Evolutionary conservation across 2,888 invertebrate genomes (phyloP), one percentile per base, ranked within the genome.

Genomic region (Holacanthella duospinosa): DNA sequence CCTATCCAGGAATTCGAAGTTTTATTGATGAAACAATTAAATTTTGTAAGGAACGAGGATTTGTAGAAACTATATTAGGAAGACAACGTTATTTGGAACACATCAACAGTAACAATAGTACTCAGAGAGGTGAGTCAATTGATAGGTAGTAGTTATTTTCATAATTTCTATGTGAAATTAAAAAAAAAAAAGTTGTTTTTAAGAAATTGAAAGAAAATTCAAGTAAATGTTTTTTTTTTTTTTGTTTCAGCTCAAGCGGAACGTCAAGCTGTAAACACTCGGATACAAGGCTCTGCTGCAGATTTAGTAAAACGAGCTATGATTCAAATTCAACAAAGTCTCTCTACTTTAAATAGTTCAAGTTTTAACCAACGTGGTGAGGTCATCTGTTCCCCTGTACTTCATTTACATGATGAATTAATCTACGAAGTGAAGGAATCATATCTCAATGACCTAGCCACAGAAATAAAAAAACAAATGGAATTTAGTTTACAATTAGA

Each of bases 401-500:
- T 97, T 27, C 94, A 96, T 77, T 81, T 99, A 74, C 97, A 99
- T 77, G 97, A 99, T 78, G 99, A 99, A 80, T 81, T 99, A 1
- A 84, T 99, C 29, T 95, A 90, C 75, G 95, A 99, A 82, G 84
- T 83, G 66, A 73, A 72, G 58, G 66, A 80, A 62, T 77, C 80
- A 2, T 81, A 84, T 74, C 77, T 85, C 53, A 75, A 78, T 19
- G 76, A 79, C 69, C 83, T 88, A 57, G 82, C 84, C 0, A 77
- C 76, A 64, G 80, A 87, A 58, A 77, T 96, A 19, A 87, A 86
- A 74, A 77, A 82, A 53, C 83, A 83, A 27, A 94, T 96, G 94
- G 92, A 93, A 77, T 80, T 82, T 62, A 85, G 87, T 19, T 82
- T 86, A 4, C 78, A 80, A 64, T 78, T 94, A 28, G 82, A 81